Base-by-base conservation (phyloP, 64 coral and sea anemone species). In the Porites lutea region DNA sequence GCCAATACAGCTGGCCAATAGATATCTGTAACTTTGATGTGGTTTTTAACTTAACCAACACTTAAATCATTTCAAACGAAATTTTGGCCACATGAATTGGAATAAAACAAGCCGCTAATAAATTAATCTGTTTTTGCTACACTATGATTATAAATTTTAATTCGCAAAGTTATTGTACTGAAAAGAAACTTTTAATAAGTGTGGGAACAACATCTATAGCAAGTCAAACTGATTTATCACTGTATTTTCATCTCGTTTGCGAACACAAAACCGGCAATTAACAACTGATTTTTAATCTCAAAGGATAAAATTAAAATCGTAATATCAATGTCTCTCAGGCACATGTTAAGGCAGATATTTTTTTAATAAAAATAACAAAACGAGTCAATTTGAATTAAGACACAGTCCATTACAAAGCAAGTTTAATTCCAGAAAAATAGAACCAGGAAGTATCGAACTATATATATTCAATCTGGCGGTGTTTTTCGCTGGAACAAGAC, bases 231-330 rank as follows among this genome's bases (percentile, higher is more conserved):
- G 14, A 80, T 27, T 60, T 52, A 13, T 12, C 57, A 80, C 53
- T 77, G 49, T 77, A n/a, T 79, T 79, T 37, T 80, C 61, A 80
- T 80, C 78, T 59, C 10, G 78, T 61, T 60, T 13, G 19, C 78
- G 57, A 60, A 80, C 12, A 61, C 78, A 80, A 80, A 80, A 80
- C 53, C 78, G 21, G 20, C 78, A 80, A 80, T 80, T 62, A 80
- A 80, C 78, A 45, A 80, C 7, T 55, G 75, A 78, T 78, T 78
- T 78, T 55, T 52, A 78, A 78, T 78, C n/a, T 78, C 75, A 57
- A 78, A 80, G 57, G 12, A 61, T 16, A 60, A 55, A 59, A 80
- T 80, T 61, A 27, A 37, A 80, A 60, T 44, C 78, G 53, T 60
- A 80, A 80, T 80, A 61, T 80, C 13, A 80, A 60, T 80, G 78